These are phyloP conservation scores for Drosophila micromelanica DNA, from an alignment of 1,140 invertebrate species.

Conservation along the genomic window DNA sequence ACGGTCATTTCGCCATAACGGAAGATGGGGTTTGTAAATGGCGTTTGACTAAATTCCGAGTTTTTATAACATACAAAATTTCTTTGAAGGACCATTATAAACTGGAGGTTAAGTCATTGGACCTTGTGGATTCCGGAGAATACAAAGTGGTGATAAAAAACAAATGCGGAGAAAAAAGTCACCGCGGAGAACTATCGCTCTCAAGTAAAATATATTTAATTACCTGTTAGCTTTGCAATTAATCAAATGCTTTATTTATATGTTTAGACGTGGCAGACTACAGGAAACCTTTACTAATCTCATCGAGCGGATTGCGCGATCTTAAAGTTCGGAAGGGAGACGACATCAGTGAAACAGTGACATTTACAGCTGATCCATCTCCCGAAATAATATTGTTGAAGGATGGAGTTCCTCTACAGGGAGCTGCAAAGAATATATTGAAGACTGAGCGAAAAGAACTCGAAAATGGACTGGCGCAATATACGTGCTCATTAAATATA, in stretches of 20 bases:
- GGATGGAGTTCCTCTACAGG: slow-evolving; percentile 85
- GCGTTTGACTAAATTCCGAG: not conserved
- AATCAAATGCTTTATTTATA: not conserved
- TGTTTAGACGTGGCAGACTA: slow-evolving; percentile 89
- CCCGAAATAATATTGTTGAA: slow-evolving; percentile 86
- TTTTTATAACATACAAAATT: not conserved
- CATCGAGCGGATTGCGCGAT: slow-evolving; percentile 87
- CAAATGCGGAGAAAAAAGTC: slow-evolving; percentile 89
- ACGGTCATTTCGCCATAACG: slow-evolving; percentile 87
- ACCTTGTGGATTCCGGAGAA: slow-evolving; percentile 90
- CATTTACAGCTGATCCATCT: slow-evolving; percentile 92
- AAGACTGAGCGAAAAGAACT: slow-evolving; percentile 87
- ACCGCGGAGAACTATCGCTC: slow-evolving; percentile 89
- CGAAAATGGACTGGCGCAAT: slow-evolving; percentile 90
- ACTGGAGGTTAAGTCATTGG: slow-evolving; percentile 88
- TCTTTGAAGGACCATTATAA: slow-evolving; percentile 87
- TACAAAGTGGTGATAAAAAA: slow-evolving; percentile 92
- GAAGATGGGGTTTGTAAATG: slow-evolving; percentile 86
- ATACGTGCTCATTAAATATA: slow-evolving; percentile 89
- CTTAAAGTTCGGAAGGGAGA: slow-evolving; percentile 86
- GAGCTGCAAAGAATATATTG: slow-evolving; percentile 83
- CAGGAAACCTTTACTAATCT: slow-evolving; percentile 89
- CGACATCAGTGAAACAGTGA: slow-evolving; percentile 90
- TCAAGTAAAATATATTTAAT: slow-evolving; percentile 85
- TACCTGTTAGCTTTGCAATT: not conserved